Base-by-base conservation (phyloP, 2,113 vertebrate species). In the Ibidorhyncha struthersii region DNA sequence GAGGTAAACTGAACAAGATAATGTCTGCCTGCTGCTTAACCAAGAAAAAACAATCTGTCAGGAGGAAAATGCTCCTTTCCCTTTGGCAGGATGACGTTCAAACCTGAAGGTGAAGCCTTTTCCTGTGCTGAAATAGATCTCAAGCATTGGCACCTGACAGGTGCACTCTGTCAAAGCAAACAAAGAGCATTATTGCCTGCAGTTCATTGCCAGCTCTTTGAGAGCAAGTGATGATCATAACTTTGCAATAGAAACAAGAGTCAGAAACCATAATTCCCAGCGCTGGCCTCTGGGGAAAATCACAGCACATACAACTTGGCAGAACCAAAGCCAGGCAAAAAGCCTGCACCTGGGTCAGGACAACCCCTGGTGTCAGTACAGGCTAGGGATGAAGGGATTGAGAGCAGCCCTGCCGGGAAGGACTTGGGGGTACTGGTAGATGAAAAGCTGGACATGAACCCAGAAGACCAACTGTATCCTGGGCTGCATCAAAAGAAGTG, bases 51-150 rank as follows among this genome's bases (percentile, higher is more conserved):
- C 36, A 76, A 80, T 49, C 65, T 88, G 74, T 72, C 62, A 52
- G 38, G 40, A 90, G 20, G 32, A 88, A 83, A 86, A 81, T 0
- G 17, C 4, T 89, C 38, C 41, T 76, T 62, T 83, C 71, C 36
- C 50, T 81, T 62, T 25, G 10, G 40, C 69, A 73, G 65, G 9
- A 83, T 58, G 81, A 86, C 3, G 6, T 82, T 86, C 16, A 73
- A 58, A 93, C 74, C 77, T 74, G 59, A 86, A 96, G 87, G 45
- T 78, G 77, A 97, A 89, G 47, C 22, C 45, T 89, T 61, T 32
- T 81, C 25, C 45, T 47, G 34, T 12, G 30, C 58, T 93, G 59
- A 78, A 89, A 86, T 2, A 65, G 19, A 82, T 55, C 56, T 90
- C n/a, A 29, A 86, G 79, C 29, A n/a, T 1, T 55, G 47, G 32